Conservation (phyloP, 2,797 vertebrate genomes). For the Lepus oiostolus region DNA sequence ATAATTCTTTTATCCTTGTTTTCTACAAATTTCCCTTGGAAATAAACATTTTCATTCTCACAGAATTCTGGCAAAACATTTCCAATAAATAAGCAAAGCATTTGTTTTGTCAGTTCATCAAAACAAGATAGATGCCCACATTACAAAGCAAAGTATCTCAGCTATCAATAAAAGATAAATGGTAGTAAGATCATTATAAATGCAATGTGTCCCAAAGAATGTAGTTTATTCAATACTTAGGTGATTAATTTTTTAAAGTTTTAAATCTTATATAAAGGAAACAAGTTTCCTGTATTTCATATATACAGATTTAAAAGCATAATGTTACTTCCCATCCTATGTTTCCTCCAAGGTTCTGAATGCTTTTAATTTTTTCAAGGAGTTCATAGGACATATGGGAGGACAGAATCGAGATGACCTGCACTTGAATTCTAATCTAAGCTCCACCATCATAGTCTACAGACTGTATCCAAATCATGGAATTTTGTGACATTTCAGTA, state of each 20-base stretch:
- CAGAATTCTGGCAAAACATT: neutral
- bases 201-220: conserved; percentile 9
- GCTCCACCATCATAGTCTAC: neutral
- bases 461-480: neutral
- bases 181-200: neutral
- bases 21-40: neutral
- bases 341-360: neutral
- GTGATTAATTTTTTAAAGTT: neutral
- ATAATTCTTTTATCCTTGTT: neutral
- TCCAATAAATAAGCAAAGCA: conserved; percentile 5
- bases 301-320: too few species aligned
- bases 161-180: neutral
- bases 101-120: conserved; percentile 12
- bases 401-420: neutral
- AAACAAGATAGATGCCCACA: neutral
- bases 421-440: neutral
- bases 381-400: neutral
- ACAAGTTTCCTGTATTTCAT: too few species aligned
- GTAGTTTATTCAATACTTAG: conserved; percentile 4
- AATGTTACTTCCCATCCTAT: too few species aligned
- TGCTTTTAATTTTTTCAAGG: neutral
- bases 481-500: neutral
- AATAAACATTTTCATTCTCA: neutral
- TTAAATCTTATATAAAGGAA: too few species aligned
- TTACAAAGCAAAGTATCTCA: conserved; percentile 6